phyloP scores from a whole-genome alignment of 2,797 vertebrate genomes.

The Leptoclinus maculatus region DNA sequence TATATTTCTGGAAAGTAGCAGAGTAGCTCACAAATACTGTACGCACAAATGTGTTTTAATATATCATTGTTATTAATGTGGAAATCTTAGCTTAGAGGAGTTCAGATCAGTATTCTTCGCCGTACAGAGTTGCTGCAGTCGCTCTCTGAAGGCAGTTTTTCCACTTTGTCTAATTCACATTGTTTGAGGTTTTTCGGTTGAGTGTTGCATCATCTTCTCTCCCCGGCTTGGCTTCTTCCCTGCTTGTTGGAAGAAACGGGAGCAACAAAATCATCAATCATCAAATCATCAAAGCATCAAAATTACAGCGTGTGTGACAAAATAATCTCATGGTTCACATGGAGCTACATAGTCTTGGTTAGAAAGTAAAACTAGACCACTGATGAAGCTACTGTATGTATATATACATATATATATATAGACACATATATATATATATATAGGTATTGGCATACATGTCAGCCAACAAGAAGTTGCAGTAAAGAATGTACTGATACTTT shows the following conservation, averaged over 20 bases:
- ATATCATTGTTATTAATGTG: slow-evolving; percentile 65
- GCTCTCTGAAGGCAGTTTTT: slow-evolving; percentile 45
- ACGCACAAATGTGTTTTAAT: slow-evolving; percentile 76
- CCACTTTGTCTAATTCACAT: slow-evolving; percentile 31
- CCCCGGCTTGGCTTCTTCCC: not conserved
- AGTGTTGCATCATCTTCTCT: not conserved
- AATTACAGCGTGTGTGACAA: slow-evolving; percentile 1
- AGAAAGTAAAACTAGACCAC: not conserved
- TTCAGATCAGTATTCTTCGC: slow-evolving; percentile 58
- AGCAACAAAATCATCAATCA: not conserved
- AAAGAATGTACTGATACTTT: not conserved
- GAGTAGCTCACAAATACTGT: slow-evolving; percentile 73
- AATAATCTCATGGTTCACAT: slow-evolving; percentile 1
- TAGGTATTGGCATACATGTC: not conserved
- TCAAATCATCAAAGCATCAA: not conserved
- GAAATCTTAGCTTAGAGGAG: slow-evolving; percentile 60
- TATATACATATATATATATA: not conserved
- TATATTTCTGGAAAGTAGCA: slow-evolving; percentile 72
- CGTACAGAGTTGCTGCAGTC: slow-evolving; percentile 18
- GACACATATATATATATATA: not conserved
- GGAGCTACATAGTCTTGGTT: not conserved
- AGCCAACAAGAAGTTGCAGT: not conserved
- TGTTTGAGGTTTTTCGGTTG: not conserved
- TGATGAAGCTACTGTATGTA: not conserved
- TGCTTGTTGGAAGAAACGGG: not conserved